Conservation (phyloP, 2,113 vertebrate species). For the Abramis brama region DNA sequence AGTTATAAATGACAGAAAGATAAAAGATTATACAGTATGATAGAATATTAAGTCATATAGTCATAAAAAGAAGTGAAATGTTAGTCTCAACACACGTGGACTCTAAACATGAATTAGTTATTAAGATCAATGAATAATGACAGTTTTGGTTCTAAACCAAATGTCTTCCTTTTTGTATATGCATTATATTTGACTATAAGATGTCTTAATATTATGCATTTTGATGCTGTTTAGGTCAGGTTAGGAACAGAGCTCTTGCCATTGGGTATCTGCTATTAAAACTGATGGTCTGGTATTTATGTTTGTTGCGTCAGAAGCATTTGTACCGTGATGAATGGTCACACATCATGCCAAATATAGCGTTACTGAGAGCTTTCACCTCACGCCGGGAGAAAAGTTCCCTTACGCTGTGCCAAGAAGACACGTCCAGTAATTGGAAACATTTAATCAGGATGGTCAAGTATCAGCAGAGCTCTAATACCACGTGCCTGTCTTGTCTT, state of each 20-base stretch:
- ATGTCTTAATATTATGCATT: too few relatives aligned
- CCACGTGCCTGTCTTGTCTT: neutral
- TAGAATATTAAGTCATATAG: slow-evolving; percentile 36
- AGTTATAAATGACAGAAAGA: neutral
- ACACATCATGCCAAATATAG: slow-evolving; percentile 68
- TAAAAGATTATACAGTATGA: neutral
- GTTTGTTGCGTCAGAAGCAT: slow-evolving; percentile 68
- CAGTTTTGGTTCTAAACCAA: neutral
- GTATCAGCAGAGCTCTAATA: neutral
- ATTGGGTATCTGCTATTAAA: slow-evolving; percentile 3
- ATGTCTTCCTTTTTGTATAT: too few relatives aligned
- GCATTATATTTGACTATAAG: too few relatives aligned
- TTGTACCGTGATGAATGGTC: slow-evolving; percentile 58
- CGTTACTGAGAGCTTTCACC: slow-evolving; percentile 36
- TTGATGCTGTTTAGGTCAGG: neutral
- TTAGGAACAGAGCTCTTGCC: neutral
- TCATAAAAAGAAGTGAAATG: neutral
- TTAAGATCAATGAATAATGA: neutral
- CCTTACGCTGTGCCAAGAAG: neutral
- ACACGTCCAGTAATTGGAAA: slow-evolving; percentile 37
- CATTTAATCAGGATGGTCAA: neutral
- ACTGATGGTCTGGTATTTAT: slow-evolving; percentile 15
- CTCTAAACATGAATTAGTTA: neutral
- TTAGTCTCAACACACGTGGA: neutral
- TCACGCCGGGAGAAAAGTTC: slow-evolving; percentile 36